A percentile compares a stretch with the other conserved stretches of the same genome.
phyloP scores from a whole-genome alignment of 2,888 invertebrate genomes.

The Odontomyia ornata region DNA sequence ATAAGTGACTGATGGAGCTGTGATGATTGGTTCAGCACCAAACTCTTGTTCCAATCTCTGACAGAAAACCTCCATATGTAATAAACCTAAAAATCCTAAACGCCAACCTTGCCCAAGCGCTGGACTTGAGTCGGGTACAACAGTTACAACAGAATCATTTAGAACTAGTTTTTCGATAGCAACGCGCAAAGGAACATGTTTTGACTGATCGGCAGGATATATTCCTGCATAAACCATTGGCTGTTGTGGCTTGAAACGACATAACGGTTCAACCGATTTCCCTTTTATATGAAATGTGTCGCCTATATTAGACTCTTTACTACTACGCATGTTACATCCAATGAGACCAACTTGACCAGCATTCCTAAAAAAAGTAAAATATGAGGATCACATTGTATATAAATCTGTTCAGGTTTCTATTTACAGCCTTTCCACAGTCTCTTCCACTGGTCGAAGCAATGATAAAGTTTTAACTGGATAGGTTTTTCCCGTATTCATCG shows the following conservation, averaged over 20 bases:
- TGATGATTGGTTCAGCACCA: conserved; percentile 81
- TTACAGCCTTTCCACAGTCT: conserved; percentile 70
- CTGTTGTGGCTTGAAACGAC: conserved; percentile 72
- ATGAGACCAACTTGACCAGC: conserved; percentile 96
- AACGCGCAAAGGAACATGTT: conserved; percentile 75
- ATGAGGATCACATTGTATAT: no score
- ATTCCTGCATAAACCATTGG: conserved; percentile 87
- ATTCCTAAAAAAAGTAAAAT: conserved; percentile 53
- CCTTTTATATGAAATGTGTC: conserved; percentile 74
- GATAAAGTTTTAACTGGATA: conserved; percentile 84
- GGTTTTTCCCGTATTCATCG: conserved; percentile 74
- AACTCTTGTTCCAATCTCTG: conserved; percentile 87
- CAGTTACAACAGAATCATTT: conserved; percentile 92
- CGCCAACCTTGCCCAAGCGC: conserved; percentile 91
- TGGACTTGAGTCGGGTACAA: conserved; percentile 82
- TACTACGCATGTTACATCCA: conserved; percentile 80
- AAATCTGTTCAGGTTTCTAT: no score
- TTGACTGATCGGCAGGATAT: conserved; percentile 91
- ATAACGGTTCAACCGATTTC: conserved; percentile 67
- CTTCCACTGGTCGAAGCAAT: conserved; percentile 81
- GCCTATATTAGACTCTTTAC: conserved; percentile 78
- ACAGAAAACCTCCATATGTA: conserved; percentile 89
- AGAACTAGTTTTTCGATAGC: conserved; percentile 92
- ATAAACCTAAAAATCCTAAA: conserved; percentile 83
- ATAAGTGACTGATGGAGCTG: conserved; percentile 87